Evolutionary conservation across 2,797 vertebrate genomes (phyloP), one percentile per base, ranked within the genome.

Genomic region (Dermochelys coriacea): DNA sequence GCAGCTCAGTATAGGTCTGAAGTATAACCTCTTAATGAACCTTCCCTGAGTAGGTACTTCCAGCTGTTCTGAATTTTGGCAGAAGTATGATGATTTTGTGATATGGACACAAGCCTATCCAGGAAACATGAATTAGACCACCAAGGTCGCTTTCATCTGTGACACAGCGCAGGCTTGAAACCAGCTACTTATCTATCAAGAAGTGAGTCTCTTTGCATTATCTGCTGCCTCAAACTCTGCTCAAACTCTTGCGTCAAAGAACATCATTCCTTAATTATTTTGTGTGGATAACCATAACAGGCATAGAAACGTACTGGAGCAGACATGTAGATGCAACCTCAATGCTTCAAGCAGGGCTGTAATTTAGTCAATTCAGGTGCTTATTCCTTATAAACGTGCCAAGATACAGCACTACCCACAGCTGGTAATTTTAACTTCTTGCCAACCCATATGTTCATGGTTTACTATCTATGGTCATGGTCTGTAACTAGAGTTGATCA

Each of bases 401-500:
- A 89, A 87, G 92, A 90, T 96, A 59, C 50, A 6, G 0, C 78
- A 78, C 59, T n/a, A n/a, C 78, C 87, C 80, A 34, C 89, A 96
- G 91, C 84, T 93, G 91, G 88, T 89, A 77, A 93, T 91, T 90
- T 89, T 94, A 59, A 52, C 74, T 94, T 89, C 18, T 1, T 54
- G 81, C 82, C 75, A 96, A 61, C 78, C 74, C 92, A 95, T 86
- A 84, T 80, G 18, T 94, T 92, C 80, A 10, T 82, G 84, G 82
- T 31, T 47, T n/a, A 80, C 86, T 91, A 84, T 93, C 95, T 93
- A 89, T 86, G 55, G 15, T 51, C 79, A 12, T n/a, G 89, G 54
- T 1, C 86, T 96, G 86, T 85, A 95, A 87, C 87, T 54, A 71
- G 93, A 95, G 86, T 93, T 89, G 84, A 11, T 54, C 80, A 95